Evolutionary conservation across 2,797 vertebrate genomes (phyloP).

Genomic region (Labeo calbasu): DNA sequence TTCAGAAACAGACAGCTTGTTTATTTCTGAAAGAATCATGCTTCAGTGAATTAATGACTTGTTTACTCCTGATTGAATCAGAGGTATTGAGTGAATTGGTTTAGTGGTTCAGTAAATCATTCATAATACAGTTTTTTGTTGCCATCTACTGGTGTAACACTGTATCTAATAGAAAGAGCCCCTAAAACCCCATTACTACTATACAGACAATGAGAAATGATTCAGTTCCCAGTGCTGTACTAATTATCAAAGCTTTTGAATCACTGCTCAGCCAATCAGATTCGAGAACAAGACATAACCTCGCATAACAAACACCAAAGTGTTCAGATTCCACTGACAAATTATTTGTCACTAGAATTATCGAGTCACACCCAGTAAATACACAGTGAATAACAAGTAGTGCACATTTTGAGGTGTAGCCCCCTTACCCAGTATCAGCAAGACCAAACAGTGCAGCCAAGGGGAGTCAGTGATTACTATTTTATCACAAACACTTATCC

Average conservation of each 20-base stretch:
- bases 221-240: neutral
- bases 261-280: neutral
- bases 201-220: neutral
- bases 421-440: neutral
- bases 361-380: neutral
- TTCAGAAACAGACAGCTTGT: neutral
- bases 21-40: neutral
- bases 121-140: neutral
- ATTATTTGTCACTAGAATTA: neutral
- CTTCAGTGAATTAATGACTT: neutral
- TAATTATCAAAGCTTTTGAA: neutral
- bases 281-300: neutral
- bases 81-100: neutral
- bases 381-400: neutral
- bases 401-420: neutral
- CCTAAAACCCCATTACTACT: neutral
- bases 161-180: neutral
- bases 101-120: neutral
- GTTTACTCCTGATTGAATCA: neutral
- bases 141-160: neutral
- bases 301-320: neutral
- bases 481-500: slow-evolving; percentile 65
- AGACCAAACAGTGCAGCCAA: slow-evolving; percentile 53
- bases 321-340: neutral
- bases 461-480: slow-evolving; percentile 66